Base-by-base conservation (phyloP, 2,888 invertebrate species). In the Ryuthela nishihirai region DNA sequence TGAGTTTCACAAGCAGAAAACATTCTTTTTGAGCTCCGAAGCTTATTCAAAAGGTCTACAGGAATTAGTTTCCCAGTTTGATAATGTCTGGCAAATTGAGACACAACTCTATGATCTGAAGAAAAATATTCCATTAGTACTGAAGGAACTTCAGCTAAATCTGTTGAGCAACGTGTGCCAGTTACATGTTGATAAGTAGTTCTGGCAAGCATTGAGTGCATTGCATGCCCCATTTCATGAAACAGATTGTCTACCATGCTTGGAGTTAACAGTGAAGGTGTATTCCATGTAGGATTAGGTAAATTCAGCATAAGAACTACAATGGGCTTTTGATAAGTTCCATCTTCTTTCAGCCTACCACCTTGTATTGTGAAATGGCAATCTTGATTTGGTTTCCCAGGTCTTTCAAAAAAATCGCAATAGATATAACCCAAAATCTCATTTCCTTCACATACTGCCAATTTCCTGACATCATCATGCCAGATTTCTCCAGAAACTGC, bases 91-190 rank as follows among this genome's bases (percentile, higher is more conserved):
- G 94, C 94, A 78, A 94, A 95, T 5, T 83, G 81, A 41, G 83
- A 81, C 4, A 97, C 76, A 6, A 94, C 87, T 67, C 90, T 79
- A 0, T 87, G 85, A 77, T 94, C 92, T 49, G 84, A 82, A 9
- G 93, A 89, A 80, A 98, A 99, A 76, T 91, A 92, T 78, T 99
- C 99, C 94, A 98, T 95, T 17, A 99, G 80, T 58, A 97, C 87
- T n/a, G 95, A 95, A 6, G 99, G 99, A 36, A 99, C 90, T 81
- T 99, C 99, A 1, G 99, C 98, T 72, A 99, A 89, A 78, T 99
- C 99, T 4, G 98, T 97, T 65, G 91, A 84, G 73, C 97, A 98
- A 53, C 99, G 80, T 0, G 99, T 99, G 59, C 98, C 97, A 3
- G 95, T 88, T 39, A 98, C 93, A 77, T 99, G 98, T 76, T 99